Base-by-base conservation (phyloP, 1,140 invertebrate genomes). In the Andrena cerasifolii region DNA sequence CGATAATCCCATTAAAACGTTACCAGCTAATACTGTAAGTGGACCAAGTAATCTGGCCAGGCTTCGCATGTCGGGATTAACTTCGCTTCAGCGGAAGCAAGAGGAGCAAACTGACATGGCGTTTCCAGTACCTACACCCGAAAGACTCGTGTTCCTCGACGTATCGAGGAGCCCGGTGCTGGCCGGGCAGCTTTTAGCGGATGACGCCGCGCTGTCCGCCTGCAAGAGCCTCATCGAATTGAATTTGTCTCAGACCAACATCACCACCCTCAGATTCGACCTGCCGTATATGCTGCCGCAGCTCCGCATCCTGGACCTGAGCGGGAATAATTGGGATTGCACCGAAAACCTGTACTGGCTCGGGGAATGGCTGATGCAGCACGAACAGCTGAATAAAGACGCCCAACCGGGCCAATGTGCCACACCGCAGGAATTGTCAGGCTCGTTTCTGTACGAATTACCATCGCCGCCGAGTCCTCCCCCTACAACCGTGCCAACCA, bases 151-250 rank as follows among this genome's bases (percentile, higher is more conserved):
- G 84, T 94, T 92, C 71, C 92, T 98, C 33, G 95, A 97, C 88
- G 90, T 98, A 51, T 95, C 96, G 75, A 94, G 94, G 73, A 97
- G 97, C 87, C 94, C 96, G 0, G 93, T 93, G 10, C 91, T 98
- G 43, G 95, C 95, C 1, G 92, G 94, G 53, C 95, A 95, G 86
- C 92, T 97, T 28, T 87, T 97, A 54, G 93, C 93, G 12, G 95
- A 96, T 82, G 94, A 95, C 24, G 95, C 95, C 1, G 94, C 95
- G 7, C 90, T 97, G 54, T 95, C 95, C 26, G 95, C 95, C 8
- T 95, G 96, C 79, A 94, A 94, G 43, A 94, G 95, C 87, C 90
- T 96, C 16, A 93, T 94, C 78, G 94, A 95, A 77, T 91, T 98
- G 21, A 95, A 97, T 89, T 89, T 98, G 47, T 94, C 95, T 63